These are phyloP conservation scores for Natrix natrix DNA, from an alignment of 2,797 vertebrate genomes.

Conservation along the genomic window DNA sequence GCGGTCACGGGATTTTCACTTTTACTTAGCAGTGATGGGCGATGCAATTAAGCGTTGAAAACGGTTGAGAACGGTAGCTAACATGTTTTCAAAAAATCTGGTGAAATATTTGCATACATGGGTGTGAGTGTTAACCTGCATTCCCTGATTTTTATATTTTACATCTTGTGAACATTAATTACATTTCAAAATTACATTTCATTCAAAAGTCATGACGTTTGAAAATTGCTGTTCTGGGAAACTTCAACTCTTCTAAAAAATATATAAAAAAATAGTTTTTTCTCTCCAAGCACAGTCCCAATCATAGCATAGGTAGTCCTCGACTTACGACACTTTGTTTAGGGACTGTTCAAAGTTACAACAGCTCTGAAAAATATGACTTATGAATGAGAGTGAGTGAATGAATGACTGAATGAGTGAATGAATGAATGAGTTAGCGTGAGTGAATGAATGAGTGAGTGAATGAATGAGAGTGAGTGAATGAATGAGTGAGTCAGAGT, in stretches of 20 bases:
- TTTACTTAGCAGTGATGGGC: not conserved
- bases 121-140: not conserved
- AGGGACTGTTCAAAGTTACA: no score
- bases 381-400: no score
- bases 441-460: no score
- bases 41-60: not conserved
- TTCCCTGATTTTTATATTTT: not conserved
- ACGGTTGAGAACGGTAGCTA: not conserved
- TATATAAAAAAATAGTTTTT: not conserved
- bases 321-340: no score
- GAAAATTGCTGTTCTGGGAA: not conserved
- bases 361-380: no score
- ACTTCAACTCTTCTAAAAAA: not conserved
- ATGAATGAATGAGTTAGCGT: no score
- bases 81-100: not conserved
- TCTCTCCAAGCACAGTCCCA: not conserved
- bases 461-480: no score
- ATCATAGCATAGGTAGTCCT: no score
- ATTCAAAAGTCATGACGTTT: not conserved
- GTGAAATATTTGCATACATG: not conserved
- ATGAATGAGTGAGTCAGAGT: not conserved
- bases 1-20: not conserved
- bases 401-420: not conserved
- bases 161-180: not conserved
- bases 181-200: no score